A percentile compares a stretch with the other conserved stretches of the same genome.
These are phyloP conservation scores for Phylloscopus collybita DNA, from an alignment of 2,797 vertebrate genomes.

Conservation along the genomic window DNA sequence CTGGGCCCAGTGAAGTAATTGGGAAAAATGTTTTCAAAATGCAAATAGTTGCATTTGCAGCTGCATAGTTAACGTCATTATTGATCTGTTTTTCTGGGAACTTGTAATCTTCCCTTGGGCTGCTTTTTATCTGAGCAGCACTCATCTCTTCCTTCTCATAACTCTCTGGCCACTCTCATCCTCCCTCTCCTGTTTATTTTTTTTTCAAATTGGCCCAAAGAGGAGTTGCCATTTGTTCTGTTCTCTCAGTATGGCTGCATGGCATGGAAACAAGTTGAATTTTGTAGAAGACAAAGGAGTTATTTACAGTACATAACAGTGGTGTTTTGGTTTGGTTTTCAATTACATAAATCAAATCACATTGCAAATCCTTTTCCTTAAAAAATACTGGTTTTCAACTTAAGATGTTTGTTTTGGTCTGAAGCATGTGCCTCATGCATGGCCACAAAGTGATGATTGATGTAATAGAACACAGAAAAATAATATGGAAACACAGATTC, in stretches of 20 bases:
- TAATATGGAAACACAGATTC: background rate
- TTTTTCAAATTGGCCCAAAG: background rate
- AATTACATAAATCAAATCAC: conserved; percentile 41
- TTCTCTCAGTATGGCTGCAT: conserved; percentile 12
- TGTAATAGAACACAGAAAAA: background rate
- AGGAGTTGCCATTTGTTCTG: background rate
- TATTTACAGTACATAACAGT: conserved; percentile 9
- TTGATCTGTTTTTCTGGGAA: conserved; percentile 61
- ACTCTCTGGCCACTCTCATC: background rate
- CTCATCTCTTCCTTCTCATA: conserved; percentile 16
- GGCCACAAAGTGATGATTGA: background rate
- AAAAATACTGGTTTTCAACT: background rate
- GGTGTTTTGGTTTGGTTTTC: background rate
- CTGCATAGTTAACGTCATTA: background rate
- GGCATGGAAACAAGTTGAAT: conserved; percentile 43
- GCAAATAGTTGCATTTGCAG: conserved; percentile 4
- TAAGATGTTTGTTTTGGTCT: background rate
- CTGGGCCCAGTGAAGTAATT: background rate
- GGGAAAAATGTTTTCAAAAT: conserved; percentile 3
- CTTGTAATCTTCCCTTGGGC: conserved; percentile 26
- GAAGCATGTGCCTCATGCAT: background rate
- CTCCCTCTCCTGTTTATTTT: background rate
- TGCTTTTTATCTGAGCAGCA: conserved; percentile 17
- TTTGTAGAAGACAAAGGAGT: conserved; percentile 28
- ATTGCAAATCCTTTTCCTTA: background rate